Base-by-base conservation (phyloP, 2,888 invertebrate genomes). In the Caenorhabditis sp. region DNA sequence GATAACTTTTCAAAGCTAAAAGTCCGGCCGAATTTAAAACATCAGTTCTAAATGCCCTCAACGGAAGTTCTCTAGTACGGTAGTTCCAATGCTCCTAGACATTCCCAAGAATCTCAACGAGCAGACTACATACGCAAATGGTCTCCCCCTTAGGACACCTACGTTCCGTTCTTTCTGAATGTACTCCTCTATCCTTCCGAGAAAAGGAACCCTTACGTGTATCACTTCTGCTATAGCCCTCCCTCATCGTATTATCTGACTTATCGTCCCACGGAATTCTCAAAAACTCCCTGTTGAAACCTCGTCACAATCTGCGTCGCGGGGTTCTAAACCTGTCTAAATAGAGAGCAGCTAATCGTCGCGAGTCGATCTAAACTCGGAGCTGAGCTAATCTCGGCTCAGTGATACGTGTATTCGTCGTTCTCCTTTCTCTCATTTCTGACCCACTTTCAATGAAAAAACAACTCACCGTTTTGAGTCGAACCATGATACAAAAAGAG, bases 261-360 rank as follows among this genome's bases (percentile, higher is more conserved):
- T 44, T 44, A 63, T 59, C 59, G 59, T 59, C 59, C 63, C 63
- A 63, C 63, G 63, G 63, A 10, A 26, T 63, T 63, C 63, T 63
- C 41, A 24, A 63, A 19, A 63, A 24, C 12, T 19, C 1, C 22
- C 19, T 63, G 63, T 63, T 44, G 63, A 63, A 63, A 63, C 41
- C n/a, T n/a, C 63, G 63, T 63, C 63, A 63, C 44, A 41, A 41
- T 22, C n/a, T 61, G 19, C 41, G 61, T 24, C 41, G 38, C n/a
- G 31, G 16, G n/a, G 26, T 16, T 26, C 16, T 63, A 26, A 63
- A 63, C 44, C 63, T 63, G 63, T 63, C 63, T 63, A 63, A 63
- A 63, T 44, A 59, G 22, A 22, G 41, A 24, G 38, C 19, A 12
- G 61, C 41, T 61, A 61, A 61, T 41, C 61, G 38, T 6, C 47